Evolutionary conservation across 2,888 invertebrate genomes (phyloP).

Genomic region (Hyalella azteca): DNA sequence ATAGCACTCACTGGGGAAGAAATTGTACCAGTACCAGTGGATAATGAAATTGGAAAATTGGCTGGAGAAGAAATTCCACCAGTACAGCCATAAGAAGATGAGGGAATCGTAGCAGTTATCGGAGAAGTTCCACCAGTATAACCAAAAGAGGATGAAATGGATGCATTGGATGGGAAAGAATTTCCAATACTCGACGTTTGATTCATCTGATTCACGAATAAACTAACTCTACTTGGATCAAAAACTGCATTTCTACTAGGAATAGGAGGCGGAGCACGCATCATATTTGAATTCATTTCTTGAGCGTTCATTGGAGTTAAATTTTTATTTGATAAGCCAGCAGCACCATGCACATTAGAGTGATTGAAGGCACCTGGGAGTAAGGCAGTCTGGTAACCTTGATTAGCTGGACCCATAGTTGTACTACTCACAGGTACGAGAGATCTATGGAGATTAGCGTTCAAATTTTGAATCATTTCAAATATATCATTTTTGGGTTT

Average conservation of each 20-base stretch:
- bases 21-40: not conserved
- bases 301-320: not conserved
- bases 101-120: too few relatives aligned
- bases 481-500: conserved; percentile 57
- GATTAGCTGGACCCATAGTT: not conserved
- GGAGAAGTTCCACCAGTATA: too few relatives aligned
- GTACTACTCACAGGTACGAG: conserved; percentile 40
- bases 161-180: too few relatives aligned
- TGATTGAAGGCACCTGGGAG: not conserved
- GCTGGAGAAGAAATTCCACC: too few relatives aligned
- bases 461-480: conserved; percentile 48
- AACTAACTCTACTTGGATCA: conserved; percentile 30
- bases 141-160: too few relatives aligned
- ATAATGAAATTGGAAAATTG: too few relatives aligned
- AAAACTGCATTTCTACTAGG: conserved; percentile 30
- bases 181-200: not conserved
- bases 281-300: not conserved
- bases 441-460: conserved; percentile 45
- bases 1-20: not conserved
- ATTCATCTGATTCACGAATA: not conserved
- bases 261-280: not conserved
- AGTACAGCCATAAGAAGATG: too few relatives aligned
- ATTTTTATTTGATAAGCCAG: conserved; percentile 18
- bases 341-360: conserved; percentile 26
- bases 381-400: conserved; percentile 11